Evolutionary conservation across 2,113 vertebrate species (phyloP).

Genomic region (Oxygymnocypris stewartii): DNA sequence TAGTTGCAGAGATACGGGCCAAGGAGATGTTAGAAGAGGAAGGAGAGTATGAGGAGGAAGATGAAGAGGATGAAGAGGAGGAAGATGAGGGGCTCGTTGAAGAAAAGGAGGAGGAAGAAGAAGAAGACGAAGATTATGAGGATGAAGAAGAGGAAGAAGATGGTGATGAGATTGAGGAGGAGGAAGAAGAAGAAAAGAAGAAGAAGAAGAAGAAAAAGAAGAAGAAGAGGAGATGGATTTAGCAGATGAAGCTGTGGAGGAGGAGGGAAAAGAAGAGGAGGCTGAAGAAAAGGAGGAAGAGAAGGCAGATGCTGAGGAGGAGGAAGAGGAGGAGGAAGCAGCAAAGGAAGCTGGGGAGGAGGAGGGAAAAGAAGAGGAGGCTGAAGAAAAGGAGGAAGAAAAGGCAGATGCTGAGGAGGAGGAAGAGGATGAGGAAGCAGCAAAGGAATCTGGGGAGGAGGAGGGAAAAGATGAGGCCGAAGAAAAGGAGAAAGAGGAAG

Average conservation of each 20-base stretch:
- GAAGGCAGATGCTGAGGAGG: not conserved
- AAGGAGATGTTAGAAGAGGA: constrained; percentile 49
- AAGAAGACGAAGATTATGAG: constrained; percentile 7
- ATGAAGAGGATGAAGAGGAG: not conserved
- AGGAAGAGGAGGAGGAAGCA: not conserved
- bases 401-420: not conserved
- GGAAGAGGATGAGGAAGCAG: constrained; percentile 10
- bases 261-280: not conserved
- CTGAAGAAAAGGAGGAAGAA: not conserved
- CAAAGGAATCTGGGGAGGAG: not conserved
- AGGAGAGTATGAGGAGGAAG: not conserved
- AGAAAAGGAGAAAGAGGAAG: not conserved
- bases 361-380: not conserved
- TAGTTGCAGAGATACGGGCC: constrained; percentile 69
- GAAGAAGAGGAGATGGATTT: not conserved
- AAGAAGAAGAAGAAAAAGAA: not conserved
- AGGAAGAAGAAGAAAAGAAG: not conserved
- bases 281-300: not conserved
- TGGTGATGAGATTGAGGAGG: constrained; percentile 10
- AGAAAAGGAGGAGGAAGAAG: not conserved
- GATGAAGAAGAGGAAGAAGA: constrained; percentile 11
- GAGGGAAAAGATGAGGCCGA: not conserved
- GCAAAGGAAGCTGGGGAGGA: not conserved
- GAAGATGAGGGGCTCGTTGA: constrained; percentile 4
- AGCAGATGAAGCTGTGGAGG: not conserved